A percentile compares a stretch with the other conserved stretches of the same genome.
Evolutionary conservation across 1,140 invertebrate species (phyloP).

Genomic region (Diachasmimorpha longicaudata): DNA sequence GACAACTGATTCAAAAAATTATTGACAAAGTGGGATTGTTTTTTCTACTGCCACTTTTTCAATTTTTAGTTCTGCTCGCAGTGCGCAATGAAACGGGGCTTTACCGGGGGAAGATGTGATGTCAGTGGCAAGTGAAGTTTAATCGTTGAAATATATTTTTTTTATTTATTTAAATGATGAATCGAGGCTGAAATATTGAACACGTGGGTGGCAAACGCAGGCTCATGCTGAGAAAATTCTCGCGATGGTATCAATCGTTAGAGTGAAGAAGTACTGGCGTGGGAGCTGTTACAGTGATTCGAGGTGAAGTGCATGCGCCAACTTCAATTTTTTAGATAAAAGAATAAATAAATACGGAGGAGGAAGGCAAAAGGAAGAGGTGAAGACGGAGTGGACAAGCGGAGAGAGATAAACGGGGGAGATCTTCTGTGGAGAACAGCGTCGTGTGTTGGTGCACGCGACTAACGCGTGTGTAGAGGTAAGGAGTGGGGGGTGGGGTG

Average conservation of each 20-base stretch:
- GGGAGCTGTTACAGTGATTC: conserved; percentile 16
- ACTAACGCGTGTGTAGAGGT: conserved; percentile 25
- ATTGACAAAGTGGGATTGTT: not conserved
- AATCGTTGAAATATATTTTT: too few relatives aligned
- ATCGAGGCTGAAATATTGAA: not conserved
- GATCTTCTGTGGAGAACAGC: not conserved
- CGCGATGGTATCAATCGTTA: conserved; percentile 8
- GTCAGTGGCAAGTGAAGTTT: not conserved
- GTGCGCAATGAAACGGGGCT: too few relatives aligned
- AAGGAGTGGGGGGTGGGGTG: not conserved
- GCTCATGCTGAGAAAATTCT: not conserved
- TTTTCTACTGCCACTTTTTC: not conserved
- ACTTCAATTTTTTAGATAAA: not conserved
- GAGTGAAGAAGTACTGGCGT: conserved; percentile 23
- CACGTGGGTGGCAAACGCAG: not conserved
- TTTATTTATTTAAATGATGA: not conserved
- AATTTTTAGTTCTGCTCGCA: too few relatives aligned
- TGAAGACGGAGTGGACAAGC: not conserved
- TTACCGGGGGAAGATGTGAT: too few relatives aligned
- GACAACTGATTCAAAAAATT: too few relatives aligned
- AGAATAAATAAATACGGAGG: not conserved
- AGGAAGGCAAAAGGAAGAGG: conserved; percentile 5
- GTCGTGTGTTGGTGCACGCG: conserved; percentile 16
- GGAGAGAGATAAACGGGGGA: not conserved
- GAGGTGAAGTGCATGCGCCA: not conserved